Evolutionary conservation across 1,140 invertebrate genomes (phyloP).

Genomic region (Akabosia matsudoensis): DNA sequence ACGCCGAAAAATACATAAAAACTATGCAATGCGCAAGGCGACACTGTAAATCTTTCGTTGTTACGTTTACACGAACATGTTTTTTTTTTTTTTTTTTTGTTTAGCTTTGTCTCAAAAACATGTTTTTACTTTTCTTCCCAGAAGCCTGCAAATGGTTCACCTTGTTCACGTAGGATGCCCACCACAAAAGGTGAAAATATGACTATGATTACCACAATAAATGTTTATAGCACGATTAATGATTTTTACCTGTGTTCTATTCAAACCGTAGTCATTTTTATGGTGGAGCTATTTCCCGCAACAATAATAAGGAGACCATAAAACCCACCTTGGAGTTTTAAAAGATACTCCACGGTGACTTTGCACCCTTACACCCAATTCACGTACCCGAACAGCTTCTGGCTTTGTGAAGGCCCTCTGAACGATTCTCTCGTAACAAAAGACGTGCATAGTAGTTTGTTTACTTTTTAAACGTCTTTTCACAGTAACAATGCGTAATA

Average conservation of each 20-base stretch:
- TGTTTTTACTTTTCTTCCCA: too few relatives aligned
- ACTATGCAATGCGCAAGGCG: neutral
- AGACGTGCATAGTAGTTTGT: conserved; percentile 10
- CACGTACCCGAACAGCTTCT: neutral
- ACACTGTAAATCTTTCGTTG: neutral
- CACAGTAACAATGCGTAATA: conserved; percentile 18
- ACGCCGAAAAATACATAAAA: neutral
- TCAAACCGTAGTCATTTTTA: too few relatives aligned
- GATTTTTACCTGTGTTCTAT: too few relatives aligned
- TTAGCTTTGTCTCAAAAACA: too few relatives aligned
- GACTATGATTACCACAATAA: conserved; percentile 5
- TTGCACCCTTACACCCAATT: neutral
- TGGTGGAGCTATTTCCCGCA: too few relatives aligned
- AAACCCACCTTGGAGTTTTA: too few relatives aligned
- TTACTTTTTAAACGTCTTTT: neutral
- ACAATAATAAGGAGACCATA: too few relatives aligned
- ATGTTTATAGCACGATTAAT: too few relatives aligned
- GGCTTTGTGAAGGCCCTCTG: neutral
- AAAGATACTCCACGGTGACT: too few relatives aligned
- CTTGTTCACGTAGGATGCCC: too few relatives aligned
- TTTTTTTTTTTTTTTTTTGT: neutral
- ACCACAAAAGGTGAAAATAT: neutral
- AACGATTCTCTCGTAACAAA: neutral
- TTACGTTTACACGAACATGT: neutral
- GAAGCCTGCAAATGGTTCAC: too few relatives aligned